Evolutionary conservation across 2,113 vertebrate genomes (phyloP).

Genomic region (Forbesichthys agassizii): DNA sequence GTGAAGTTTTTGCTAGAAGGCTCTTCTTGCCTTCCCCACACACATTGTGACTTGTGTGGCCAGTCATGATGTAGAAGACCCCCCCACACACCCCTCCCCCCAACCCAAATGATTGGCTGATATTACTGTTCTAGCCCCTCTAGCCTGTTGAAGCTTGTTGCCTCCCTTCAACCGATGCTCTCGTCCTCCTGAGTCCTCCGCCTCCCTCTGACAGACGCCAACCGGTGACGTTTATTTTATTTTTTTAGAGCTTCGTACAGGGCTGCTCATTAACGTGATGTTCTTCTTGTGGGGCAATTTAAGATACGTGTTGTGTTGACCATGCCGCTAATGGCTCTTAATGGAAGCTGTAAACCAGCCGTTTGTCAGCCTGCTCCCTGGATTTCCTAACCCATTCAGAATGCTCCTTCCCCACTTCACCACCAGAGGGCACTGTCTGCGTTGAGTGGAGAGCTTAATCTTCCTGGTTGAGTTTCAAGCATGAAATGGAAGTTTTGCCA

Average conservation of each 20-base stretch:
- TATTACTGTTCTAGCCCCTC: slow-evolving; percentile 68
- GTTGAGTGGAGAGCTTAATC: slow-evolving; percentile 2
- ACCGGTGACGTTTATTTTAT: background rate
- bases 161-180: slow-evolving; percentile 10
- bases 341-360: too few species aligned
- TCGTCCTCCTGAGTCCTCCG: background rate
- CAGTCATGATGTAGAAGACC: background rate
- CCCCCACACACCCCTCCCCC: slow-evolving; percentile 29
- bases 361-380: too few species aligned
- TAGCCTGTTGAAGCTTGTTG: slow-evolving; percentile 22
- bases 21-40: slow-evolving; percentile 32
- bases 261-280: background rate
- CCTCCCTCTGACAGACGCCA: background rate
- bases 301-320: background rate
- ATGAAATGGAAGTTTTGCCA: background rate
- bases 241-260: slow-evolving; percentile 14
- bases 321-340: slow-evolving; percentile 1
- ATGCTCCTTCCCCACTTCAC: background rate
- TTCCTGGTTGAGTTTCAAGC: background rate
- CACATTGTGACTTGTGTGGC: slow-evolving; percentile 33
- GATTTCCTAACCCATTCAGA: slow-evolving; percentile 11
- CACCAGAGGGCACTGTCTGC: slow-evolving; percentile 61
- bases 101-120: slow-evolving; percentile 52
- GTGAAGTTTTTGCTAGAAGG: slow-evolving; percentile 49
- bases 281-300: slow-evolving; percentile 15